Evolutionary conservation across 2,888 invertebrate genomes (phyloP).

Genomic region (Limnephilus rhombicus): DNA sequence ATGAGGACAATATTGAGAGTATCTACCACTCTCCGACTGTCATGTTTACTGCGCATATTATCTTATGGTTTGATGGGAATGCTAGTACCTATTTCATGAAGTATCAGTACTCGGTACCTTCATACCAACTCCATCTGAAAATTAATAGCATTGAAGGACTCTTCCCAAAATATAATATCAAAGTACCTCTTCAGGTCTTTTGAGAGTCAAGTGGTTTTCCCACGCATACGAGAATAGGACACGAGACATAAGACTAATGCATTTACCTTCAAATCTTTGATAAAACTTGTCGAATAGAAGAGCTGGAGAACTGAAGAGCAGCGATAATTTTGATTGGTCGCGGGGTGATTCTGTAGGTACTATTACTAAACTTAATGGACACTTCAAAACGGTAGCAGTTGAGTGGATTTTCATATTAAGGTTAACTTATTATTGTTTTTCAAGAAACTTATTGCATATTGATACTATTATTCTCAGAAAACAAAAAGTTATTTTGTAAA

Average conservation of each 20-base stretch:
- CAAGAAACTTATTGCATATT: too few species aligned
- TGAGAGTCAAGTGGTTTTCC: not conserved
- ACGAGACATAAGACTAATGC: constrained; percentile 10
- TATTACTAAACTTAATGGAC: not conserved
- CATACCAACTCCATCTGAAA: not conserved
- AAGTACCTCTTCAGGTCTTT: not conserved
- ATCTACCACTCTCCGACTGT: too few species aligned
- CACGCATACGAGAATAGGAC: not conserved
- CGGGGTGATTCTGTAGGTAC: not conserved
- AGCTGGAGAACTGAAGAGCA: not conserved
- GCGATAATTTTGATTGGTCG: not conserved
- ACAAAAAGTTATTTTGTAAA: too few species aligned
- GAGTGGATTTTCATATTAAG: not conserved
- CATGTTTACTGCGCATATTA: too few species aligned
- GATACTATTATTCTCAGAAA: too few species aligned
- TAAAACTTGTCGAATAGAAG: not conserved
- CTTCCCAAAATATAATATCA: not conserved
- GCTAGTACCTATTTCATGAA: not conserved
- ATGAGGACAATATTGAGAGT: too few species aligned
- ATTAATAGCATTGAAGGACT: not conserved
- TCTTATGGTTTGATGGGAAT: not conserved
- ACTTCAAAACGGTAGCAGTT: not conserved
- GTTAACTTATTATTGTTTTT: too few species aligned
- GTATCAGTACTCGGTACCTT: not conserved
- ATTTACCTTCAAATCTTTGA: constrained; percentile 5